Evolutionary conservation across 1,140 invertebrate species (phyloP).

Genomic region (Sycobia sp.): DNA sequence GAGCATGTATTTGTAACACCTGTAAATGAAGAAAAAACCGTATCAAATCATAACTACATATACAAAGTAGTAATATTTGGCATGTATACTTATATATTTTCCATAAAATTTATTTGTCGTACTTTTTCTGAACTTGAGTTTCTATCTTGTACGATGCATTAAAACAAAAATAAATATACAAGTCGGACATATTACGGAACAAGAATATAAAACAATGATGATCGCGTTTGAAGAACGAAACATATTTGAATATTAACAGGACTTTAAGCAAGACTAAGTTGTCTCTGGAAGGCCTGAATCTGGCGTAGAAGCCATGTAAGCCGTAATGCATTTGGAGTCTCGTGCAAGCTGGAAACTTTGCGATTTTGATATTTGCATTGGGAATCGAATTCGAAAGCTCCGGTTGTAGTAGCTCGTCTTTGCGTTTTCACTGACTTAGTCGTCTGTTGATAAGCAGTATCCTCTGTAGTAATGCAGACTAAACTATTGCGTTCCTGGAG

Average conservation of each 20-base stretch:
- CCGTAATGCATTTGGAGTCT: conserved; percentile 42
- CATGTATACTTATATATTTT: too few relatives aligned
- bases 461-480: conserved; percentile 45
- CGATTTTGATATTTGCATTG: neutral
- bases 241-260: too few relatives aligned
- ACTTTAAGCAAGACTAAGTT: conserved; percentile 41
- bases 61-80: too few relatives aligned
- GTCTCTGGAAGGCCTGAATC: conserved; percentile 54
- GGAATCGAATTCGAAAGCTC: neutral
- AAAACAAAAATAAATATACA: too few relatives aligned
- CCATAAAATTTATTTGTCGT: too few relatives aligned
- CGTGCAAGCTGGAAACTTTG: neutral
- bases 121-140: too few relatives aligned
- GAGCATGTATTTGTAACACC: conserved; percentile 20
- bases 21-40: neutral
- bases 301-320: conserved; percentile 46
- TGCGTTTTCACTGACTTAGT: neutral
- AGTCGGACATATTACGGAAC: too few relatives aligned
- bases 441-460: neutral
- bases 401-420: neutral
- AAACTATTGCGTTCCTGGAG: conserved; percentile 53
- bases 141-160: too few relatives aligned
- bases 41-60: too few relatives aligned
- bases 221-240: too few relatives aligned
- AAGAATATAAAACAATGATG: too few relatives aligned